Evolutionary conservation across 2,888 invertebrate genomes (phyloP).

Genomic region (Diachrysia chrysitis): DNA sequence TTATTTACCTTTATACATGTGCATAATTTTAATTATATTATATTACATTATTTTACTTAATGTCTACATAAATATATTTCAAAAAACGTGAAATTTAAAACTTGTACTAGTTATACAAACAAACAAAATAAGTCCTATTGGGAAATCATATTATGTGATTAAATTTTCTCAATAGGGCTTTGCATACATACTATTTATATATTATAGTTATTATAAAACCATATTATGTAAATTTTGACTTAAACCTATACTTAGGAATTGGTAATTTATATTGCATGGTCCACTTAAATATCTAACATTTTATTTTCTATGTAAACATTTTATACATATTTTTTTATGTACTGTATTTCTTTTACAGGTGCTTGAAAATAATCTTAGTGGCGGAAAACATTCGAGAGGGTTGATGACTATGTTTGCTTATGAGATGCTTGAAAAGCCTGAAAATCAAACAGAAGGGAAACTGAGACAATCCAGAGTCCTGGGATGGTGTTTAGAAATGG

Average conservation of each 20-base stretch:
- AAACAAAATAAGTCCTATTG: too few species aligned
- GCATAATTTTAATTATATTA: too few species aligned
- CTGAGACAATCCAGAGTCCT: slow-evolving; percentile 92
- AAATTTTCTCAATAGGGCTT: background rate
- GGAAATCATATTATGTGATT: too few species aligned
- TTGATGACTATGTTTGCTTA: slow-evolving; percentile 92
- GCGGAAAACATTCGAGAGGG: slow-evolving; percentile 95
- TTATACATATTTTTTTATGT: too few species aligned
- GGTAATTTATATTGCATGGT: too few species aligned
- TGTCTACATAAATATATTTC: too few species aligned
- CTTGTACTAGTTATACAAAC: too few species aligned
- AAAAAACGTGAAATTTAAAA: too few species aligned
- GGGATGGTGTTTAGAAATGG: slow-evolving; percentile 98
- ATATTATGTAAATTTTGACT: background rate
- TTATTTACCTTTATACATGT: too few species aligned
- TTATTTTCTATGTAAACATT: too few species aligned
- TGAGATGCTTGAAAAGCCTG: slow-evolving; percentile 90
- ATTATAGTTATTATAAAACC: background rate
- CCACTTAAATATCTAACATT: too few species aligned
- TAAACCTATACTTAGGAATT: background rate
- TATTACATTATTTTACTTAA: too few species aligned
- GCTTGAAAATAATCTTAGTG: slow-evolving; percentile 95
- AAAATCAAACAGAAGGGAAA: slow-evolving; percentile 92
- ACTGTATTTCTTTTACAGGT: slow-evolving; percentile 82
- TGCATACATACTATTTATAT: background rate